Base-by-base conservation (phyloP, 2,888 invertebrate genomes). In the Oeneis ivallda region DNA sequence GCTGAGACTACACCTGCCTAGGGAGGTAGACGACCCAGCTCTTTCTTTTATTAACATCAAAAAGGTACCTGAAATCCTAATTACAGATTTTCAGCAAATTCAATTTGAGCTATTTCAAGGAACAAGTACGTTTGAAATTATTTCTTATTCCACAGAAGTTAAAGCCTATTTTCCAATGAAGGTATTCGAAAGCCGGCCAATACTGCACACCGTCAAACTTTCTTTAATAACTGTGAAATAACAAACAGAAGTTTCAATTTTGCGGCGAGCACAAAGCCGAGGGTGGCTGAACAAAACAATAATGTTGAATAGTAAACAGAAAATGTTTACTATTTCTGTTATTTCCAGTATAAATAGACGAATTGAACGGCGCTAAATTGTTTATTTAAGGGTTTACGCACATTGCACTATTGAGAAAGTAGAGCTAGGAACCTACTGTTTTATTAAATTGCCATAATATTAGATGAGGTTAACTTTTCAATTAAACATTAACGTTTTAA, bases 311-410 rank as follows among this genome's bases (percentile, higher is more conserved):
- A 77, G 74, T 75, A 81, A 82, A 81, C 82, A 81, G 75, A 72
- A 77, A 71, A 74, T 83, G 83, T 84, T 85, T 85, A 85, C 83
- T 77, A 83, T 80, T 75, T 76, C 74, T 74, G 78, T 76, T 78
- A 75, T 80, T 77, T 77, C 50, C 45, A 59, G 49, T 65, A 67
- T 70, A 68, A 68, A 70, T 70, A 68, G 63, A 70, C 45, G 68
- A 65, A 64, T 60, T 63, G 50, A 56, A 67, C 58, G 67, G 60
- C 61, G 67, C 62, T 70, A 64, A 70, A 64, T 54, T 62, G 70
- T 70, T 70, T 68, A 59, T 52, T 60, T 65, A 66, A 68, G 56
- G 62, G 45, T 47, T 45, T 10, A 39, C 17, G 17, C 60, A 64
- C 43, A 47, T 39, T 52, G 9, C 1, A 54, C 3, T 54, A 10